Evolutionary conservation across 2,113 vertebrate species (phyloP).

Genomic region (Polypterus bichir): DNA sequence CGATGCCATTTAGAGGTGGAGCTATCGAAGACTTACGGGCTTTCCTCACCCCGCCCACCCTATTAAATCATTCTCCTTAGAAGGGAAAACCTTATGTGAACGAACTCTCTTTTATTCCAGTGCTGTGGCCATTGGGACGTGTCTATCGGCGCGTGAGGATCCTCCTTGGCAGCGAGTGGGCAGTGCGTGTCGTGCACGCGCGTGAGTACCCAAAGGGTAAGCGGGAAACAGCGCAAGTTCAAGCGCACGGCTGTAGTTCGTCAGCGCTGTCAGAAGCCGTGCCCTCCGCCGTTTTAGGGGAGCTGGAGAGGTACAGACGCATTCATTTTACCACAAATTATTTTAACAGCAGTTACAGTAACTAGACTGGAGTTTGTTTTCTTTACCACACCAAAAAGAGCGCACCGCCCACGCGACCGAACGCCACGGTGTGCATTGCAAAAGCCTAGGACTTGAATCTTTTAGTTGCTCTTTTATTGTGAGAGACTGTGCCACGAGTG

Average conservation of each 20-base stretch:
- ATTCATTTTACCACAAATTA: slow-evolving; percentile 8
- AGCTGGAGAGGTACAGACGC: slow-evolving; percentile 8
- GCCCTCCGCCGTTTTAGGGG: neutral
- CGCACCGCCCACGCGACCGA: neutral
- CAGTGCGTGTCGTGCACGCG: too few relatives aligned
- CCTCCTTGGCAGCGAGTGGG: too few relatives aligned
- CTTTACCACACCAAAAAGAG: slow-evolving; percentile 15
- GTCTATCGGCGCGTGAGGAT: too few relatives aligned
- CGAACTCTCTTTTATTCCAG: too few relatives aligned
- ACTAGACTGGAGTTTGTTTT: slow-evolving; percentile 10
- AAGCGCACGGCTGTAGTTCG: neutral
- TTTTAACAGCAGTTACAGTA: slow-evolving; percentile 3
- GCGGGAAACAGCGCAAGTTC: too few relatives aligned
- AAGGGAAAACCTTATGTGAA: slow-evolving; percentile 26
- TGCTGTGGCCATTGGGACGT: too few relatives aligned
- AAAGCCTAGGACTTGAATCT: too few relatives aligned
- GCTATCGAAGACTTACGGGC: slow-evolving; percentile 9
- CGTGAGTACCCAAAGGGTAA: too few relatives aligned
- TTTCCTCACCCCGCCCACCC: slow-evolving; percentile 31
- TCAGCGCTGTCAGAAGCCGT: neutral
- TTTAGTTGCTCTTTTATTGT: too few relatives aligned
- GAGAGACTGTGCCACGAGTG: too few relatives aligned
- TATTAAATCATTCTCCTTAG: slow-evolving; percentile 38
- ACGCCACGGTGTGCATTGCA: too few relatives aligned
- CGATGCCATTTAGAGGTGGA: slow-evolving; percentile 12